Evolutionary conservation across 2,888 invertebrate species (phyloP).

Genomic region (Ormyrus nitidulus): DNA sequence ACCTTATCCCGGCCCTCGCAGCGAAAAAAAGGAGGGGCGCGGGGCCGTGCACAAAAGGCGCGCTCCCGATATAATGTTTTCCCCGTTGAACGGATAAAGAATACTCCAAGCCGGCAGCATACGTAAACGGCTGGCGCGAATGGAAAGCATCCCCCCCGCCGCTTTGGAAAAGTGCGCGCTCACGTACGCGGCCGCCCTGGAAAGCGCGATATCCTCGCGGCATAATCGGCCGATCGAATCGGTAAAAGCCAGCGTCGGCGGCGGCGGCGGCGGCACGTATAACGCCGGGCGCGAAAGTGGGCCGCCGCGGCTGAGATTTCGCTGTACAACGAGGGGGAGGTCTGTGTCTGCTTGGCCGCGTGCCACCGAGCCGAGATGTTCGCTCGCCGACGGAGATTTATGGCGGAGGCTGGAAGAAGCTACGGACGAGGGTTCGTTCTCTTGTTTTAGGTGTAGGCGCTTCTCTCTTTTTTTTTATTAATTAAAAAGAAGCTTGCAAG

Average conservation of each 20-base stretch:
- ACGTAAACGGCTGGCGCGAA: conserved; percentile 2
- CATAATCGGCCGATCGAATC: conserved; percentile 32
- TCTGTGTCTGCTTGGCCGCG: conserved; percentile 60
- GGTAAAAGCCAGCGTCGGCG: too few species aligned
- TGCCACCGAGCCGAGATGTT: conserved; percentile 62
- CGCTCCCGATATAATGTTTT: conserved; percentile 21
- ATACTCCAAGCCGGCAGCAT: conserved; percentile 17
- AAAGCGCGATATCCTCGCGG: conserved; percentile 7
- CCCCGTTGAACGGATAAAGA: conserved; percentile 25
- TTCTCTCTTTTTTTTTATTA: conserved; percentile 17
- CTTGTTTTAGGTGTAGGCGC: not conserved
- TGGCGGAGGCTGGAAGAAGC: conserved; percentile 57
- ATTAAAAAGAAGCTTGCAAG: conserved; percentile 6
- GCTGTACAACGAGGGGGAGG: not conserved
- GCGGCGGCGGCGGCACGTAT: too few species aligned
- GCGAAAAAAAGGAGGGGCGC: not conserved
- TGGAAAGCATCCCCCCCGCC: conserved; percentile 15
- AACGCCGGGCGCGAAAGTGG: too few species aligned
- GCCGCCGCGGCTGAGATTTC: not conserved
- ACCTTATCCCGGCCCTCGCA: too few species aligned
- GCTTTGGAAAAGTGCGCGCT: too few species aligned
- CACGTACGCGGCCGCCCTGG: too few species aligned
- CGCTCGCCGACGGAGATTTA: conserved; percentile 62
- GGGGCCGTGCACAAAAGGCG: not conserved
- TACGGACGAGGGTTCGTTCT: not conserved